Evolutionary conservation across 2,888 invertebrate genomes (phyloP), one percentile per base, ranked within the genome.

Genomic region (Boloria selene): DNA sequence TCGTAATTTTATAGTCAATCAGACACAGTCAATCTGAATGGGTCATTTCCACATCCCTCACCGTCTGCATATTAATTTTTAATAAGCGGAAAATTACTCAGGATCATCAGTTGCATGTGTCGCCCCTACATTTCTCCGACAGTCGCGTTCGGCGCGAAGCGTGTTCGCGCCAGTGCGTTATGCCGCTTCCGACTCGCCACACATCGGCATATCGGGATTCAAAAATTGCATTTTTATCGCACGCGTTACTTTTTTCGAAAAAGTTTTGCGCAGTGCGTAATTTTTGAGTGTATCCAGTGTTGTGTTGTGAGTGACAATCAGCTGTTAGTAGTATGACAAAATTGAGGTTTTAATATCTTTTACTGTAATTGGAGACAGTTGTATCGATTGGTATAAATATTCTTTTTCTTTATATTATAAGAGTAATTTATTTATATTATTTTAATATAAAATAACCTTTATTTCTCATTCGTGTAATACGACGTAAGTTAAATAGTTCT

Each of bases 121-220:
- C 86, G 84, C 84, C 90, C 90, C 90, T 90, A 86, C 83, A 86
- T 84, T 86, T 85, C 86, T 82, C 83, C 83, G 86, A 78, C 80
- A 81, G 79, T 75, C 74, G 70, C 53, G 52, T 67, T 51, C 45
- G 58, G 67, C 73, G 73, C 77, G 76, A 70, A 74, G 78, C 76
- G 74, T 72, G 73, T 69, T 75, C 79, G 76, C 78, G 74, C 75
- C 88, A 89, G 88, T 90, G 79, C 82, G 85, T 83, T 79, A 76
- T 78, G 77, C 77, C 81, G 85, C 85, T 86, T 87, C 88, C 86
- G 82, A 85, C 83, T 79, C 78, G 81, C 78, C 83, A 83, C 86
- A 86, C 87, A 85, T 80, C 80, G 80, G 77, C 75, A 61, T 65
- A 60, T 76, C 71, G 75, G 78, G 81, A 77, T 76, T 70, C 72